A percentile compares a stretch with the other conserved stretches of the same genome.
These are phyloP conservation scores for Hypotaenidia philippensis DNA, from an alignment of 2,797 vertebrate genomes.

Conservation along the genomic window DNA sequence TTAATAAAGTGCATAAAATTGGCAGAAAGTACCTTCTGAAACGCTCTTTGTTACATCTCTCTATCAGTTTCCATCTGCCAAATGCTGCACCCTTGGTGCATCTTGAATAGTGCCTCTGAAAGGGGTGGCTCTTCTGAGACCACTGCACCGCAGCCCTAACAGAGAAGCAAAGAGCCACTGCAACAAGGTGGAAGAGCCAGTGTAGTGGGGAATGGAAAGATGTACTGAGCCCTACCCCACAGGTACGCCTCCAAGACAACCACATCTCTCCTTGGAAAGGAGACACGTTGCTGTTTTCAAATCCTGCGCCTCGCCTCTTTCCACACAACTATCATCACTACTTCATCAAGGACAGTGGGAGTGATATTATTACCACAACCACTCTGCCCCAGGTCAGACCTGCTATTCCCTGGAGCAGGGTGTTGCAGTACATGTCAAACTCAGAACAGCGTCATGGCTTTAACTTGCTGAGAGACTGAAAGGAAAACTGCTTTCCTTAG, in stretches of 20 bases:
- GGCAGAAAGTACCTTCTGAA: constrained; percentile 6
- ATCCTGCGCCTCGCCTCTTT: neutral
- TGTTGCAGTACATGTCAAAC: neutral
- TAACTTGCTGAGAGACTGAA: neutral
- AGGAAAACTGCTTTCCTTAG: neutral
- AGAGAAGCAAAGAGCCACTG: neutral
- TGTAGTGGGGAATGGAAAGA: neutral
- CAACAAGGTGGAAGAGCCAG: neutral
- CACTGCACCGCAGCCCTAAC: neutral
- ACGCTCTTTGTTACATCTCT: neutral
- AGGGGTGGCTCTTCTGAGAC: neutral
- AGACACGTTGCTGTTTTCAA: neutral
- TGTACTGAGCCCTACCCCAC: neutral
- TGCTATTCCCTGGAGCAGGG: neutral
- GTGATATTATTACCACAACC: neutral
- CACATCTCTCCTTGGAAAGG: neutral
- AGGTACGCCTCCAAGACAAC: neutral
- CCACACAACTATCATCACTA: neutral
- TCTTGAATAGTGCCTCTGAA: neutral
- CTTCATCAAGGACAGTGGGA: neutral
- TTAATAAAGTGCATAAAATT: constrained; percentile 4
- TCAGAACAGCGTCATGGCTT: neutral
- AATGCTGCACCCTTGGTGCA: neutral
- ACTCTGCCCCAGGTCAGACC: neutral
- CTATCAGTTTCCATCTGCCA: neutral